Conservation (phyloP, 2,797 vertebrate species). For the Argya squamiceps region DNA sequence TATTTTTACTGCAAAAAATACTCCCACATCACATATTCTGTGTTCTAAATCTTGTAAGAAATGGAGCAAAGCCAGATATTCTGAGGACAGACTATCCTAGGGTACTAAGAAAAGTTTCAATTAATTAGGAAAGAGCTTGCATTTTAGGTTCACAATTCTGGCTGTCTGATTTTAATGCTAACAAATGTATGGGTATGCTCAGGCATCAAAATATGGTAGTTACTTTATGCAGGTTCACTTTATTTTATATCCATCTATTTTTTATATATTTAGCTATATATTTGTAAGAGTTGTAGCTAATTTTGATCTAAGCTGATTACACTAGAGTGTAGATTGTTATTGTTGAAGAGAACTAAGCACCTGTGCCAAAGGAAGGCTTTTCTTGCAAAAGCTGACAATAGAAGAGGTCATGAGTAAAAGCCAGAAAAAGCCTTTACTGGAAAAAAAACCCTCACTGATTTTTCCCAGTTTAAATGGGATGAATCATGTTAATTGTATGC, state of each 20-base stretch:
- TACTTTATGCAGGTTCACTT: neutral
- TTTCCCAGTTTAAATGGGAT: neutral
- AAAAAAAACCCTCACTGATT: neutral
- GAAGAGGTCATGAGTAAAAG: neutral
- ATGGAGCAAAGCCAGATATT: neutral
- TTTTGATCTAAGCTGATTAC: neutral
- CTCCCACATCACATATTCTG: neutral
- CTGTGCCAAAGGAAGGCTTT: neutral
- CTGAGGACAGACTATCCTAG: neutral
- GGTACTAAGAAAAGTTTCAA: neutral
- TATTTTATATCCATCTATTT: neutral
- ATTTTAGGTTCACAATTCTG: neutral
- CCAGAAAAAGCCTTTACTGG: neutral
- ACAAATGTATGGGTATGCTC: neutral
- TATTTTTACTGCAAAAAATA: neutral
- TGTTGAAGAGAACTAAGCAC: neutral
- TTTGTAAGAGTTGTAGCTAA: neutral
- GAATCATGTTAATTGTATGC: conserved; percentile 43
- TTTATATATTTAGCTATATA: neutral
- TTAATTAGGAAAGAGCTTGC: neutral
- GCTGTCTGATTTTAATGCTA: neutral
- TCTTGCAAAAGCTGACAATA: neutral
- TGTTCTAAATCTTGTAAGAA: neutral
- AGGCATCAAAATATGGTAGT: neutral
- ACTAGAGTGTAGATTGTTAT: neutral